A percentile compares a stretch with the other conserved stretches of the same genome.
phyloP scores from a whole-genome alignment of 1,140 invertebrate species.

The Cyrtorhinus lividipennis region DNA sequence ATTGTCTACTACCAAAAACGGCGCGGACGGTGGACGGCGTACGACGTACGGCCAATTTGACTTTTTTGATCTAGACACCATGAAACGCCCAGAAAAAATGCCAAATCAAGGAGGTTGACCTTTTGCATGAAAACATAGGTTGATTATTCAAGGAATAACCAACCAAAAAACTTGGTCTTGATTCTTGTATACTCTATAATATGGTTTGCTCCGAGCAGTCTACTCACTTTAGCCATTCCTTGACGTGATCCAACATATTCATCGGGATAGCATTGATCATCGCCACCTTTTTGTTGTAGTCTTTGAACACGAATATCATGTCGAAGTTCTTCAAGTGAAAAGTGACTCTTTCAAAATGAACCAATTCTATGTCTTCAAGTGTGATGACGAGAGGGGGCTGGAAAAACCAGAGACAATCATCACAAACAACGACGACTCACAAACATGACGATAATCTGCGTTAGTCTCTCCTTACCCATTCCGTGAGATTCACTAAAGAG shows the following conservation, averaged over 20 bases:
- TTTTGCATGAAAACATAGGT: no score
- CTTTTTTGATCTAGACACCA: no score
- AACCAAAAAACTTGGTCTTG: no score
- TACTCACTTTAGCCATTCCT: constrained; percentile 96
- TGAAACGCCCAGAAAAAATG: no score
- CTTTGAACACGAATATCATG: constrained; percentile 99
- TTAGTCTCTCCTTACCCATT: constrained; percentile 71
- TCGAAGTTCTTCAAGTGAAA: constrained; percentile 99
- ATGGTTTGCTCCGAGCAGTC: no score
- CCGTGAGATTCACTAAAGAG: constrained; percentile 91
- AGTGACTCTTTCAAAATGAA: constrained; percentile 97
- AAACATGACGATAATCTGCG: neutral
- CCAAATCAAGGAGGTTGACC: no score
- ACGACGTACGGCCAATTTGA: no score
- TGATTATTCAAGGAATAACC: no score
- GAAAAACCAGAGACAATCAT: constrained; percentile 25
- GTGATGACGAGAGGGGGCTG: constrained; percentile 96
- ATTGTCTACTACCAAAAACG: no score
- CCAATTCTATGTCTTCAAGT: constrained; percentile 91
- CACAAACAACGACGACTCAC: neutral
- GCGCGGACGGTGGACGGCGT: no score
- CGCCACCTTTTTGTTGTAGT: constrained; percentile 83
- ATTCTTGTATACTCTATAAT: no score
- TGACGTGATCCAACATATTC: constrained; percentile 97
- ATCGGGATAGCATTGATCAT: constrained; percentile 98